These are phyloP conservation scores for Sclerodermus sp. DNA, from an alignment of 2,888 invertebrate genomes.

Conservation along the genomic window DNA sequence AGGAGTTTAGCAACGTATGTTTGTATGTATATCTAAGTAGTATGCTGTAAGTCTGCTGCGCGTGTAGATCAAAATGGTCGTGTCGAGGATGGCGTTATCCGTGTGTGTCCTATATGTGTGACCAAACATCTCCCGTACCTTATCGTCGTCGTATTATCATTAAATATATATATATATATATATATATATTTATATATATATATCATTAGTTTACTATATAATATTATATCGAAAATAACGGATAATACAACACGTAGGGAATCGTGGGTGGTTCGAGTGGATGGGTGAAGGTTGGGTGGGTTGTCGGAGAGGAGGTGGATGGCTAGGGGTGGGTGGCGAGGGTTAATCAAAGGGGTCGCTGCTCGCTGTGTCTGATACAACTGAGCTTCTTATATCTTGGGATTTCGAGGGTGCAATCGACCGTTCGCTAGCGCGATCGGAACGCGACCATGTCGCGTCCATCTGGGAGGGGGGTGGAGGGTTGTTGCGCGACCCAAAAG, in stretches of 20 bases:
- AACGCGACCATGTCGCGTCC: background rate
- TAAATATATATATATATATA: too few relatives aligned
- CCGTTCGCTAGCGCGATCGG: too few relatives aligned
- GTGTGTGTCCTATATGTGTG: slow-evolving; percentile 42
- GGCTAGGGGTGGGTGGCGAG: too few relatives aligned
- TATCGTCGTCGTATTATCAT: slow-evolving; percentile 57
- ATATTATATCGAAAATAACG: slow-evolving; percentile 59
- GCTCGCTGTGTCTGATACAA: too few relatives aligned
- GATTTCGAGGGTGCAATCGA: too few relatives aligned
- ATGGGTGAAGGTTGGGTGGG: too few relatives aligned
- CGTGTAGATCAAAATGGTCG: slow-evolving; percentile 29
- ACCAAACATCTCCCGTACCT: slow-evolving; percentile 57
- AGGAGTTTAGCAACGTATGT: slow-evolving; percentile 25
- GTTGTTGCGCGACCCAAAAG: too few relatives aligned
- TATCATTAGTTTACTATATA: slow-evolving; percentile 56
- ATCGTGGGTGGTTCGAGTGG: slow-evolving; percentile 31
- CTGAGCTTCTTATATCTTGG: too few relatives aligned
- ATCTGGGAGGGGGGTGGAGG: too few relatives aligned
- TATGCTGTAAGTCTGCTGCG: slow-evolving; percentile 19
- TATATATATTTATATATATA: too few relatives aligned
- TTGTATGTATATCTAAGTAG: slow-evolving; percentile 1
- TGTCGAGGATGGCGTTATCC: slow-evolving; percentile 38
- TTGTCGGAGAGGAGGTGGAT: too few relatives aligned
- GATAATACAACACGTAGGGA: slow-evolving; percentile 59
- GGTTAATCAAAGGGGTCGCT: too few relatives aligned